Conservation (phyloP, 2,888 invertebrate genomes). For the Lycocerus yunnanus region DNA sequence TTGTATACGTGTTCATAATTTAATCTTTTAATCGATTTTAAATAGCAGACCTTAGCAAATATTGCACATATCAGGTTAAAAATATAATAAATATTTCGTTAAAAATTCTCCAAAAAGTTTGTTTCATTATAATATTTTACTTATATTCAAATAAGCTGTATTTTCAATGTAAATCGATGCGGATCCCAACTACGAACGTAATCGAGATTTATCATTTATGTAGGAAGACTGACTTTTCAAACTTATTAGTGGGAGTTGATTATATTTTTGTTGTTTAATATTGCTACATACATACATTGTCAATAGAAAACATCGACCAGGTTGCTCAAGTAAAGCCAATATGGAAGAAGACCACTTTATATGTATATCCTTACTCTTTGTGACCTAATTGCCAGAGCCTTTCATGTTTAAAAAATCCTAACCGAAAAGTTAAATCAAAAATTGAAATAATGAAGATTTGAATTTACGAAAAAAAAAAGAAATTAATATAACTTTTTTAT, state of each 20-base stretch:
- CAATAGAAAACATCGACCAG: neutral
- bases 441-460: too few species aligned
- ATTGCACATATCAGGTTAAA: neutral
- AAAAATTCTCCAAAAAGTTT: neutral
- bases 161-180: neutral
- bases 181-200: neutral
- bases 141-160: too few species aligned
- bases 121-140: neutral
- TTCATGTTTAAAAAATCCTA: too few species aligned
- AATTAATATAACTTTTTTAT: too few species aligned
- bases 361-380: too few species aligned
- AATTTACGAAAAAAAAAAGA: too few species aligned
- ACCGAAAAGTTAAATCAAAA: too few species aligned
- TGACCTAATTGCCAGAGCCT: too few species aligned
- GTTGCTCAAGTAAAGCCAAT: neutral
- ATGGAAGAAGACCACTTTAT: too few species aligned
- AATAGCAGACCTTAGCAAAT: constrained; percentile 4
- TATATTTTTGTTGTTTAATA: too few species aligned
- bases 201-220: neutral
- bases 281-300: too few species aligned
- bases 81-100: neutral
- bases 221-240: neutral
- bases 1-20: constrained; percentile 16
- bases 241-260: neutral
- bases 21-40: constrained; percentile 12